Evolutionary conservation across 2,797 vertebrate genomes (phyloP).

Genomic region (Iguana delicatissima): DNA sequence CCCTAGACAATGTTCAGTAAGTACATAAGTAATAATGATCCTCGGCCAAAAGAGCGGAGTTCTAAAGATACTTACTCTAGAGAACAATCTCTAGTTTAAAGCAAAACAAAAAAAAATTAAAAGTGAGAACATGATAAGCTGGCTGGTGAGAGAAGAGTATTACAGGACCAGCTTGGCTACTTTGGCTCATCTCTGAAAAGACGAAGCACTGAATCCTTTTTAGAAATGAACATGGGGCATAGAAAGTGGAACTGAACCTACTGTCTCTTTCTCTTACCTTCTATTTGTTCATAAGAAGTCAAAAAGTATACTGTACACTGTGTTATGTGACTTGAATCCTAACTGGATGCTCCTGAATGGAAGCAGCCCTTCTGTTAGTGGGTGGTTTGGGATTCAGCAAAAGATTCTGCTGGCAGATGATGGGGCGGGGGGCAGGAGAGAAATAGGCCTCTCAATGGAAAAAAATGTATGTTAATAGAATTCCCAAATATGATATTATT

Average conservation of each 20-base stretch:
- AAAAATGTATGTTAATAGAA: not conserved
- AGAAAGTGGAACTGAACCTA: not conserved
- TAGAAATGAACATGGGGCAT: not conserved
- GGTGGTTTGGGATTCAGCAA: not conserved
- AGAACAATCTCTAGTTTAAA: not conserved
- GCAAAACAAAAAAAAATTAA: not conserved
- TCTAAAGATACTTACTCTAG: conserved; percentile 13
- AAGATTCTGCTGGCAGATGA: not conserved
- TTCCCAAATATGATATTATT: not conserved
- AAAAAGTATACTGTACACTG: not conserved
- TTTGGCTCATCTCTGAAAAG: not conserved
- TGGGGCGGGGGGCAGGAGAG: too few relatives aligned
- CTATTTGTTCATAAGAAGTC: not conserved
- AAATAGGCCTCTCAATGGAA: not conserved
- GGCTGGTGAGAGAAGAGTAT: not conserved
- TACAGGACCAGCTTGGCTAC: not conserved
- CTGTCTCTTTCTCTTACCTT: not conserved
- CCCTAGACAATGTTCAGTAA: conserved; percentile 1
- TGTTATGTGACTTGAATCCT: not conserved
- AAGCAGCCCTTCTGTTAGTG: not conserved
- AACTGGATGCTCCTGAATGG: not conserved
- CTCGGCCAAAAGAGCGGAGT: not conserved
- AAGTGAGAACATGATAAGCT: not conserved
- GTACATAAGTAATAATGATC: conserved; percentile 13
- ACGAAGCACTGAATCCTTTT: not conserved